Evolutionary conservation across 2,888 invertebrate species (phyloP), one percentile per base, ranked within the genome.

Genomic region (Tachina lurida): DNA sequence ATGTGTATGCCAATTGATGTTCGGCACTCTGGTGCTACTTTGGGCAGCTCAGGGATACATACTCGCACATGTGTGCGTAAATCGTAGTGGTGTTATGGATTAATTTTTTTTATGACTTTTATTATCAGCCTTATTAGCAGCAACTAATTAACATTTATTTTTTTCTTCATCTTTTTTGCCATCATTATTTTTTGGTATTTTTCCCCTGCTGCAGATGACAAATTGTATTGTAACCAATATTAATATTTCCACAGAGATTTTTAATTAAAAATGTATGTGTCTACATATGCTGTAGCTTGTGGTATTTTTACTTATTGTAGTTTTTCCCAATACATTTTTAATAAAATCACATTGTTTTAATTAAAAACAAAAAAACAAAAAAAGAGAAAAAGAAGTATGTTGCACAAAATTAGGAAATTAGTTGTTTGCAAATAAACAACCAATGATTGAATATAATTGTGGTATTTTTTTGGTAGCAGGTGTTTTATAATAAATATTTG

Each of bases 41-140:
- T n/a, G n/a, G n/a, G n/a, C n/a, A n/a, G n/a, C n/a, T n/a, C n/a
- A 7, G 5, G 13, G 13, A 49, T 49, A 10, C 17, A 22, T 39
- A 13, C 17, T 17, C 68, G 17, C 17, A 12, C 43, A 22, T 39
- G 17, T 39, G 39, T 67, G 31, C 17, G 31, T 76, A 52, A 9
- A 39, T 31, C 39, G 31, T 56, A 54, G 47, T 65, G 56, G 65
- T 67, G 10, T 71, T 70, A 49, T 60, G 47, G 65, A 17, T 49
- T 58, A n/a, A 12, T 49, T 47, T 60, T 58, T 67, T 58, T 52
- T 62, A 22, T 15, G 1, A 41, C 49, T 70, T 54, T 56, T 58
- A 67, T 65, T 60, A 74, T 74, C 80, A 43, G 67, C 52, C 73
- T 67, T 80, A 67, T 80, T 80, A 80, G 58, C 62, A 79, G n/a